A percentile compares a stretch with the other conserved stretches of the same genome.
Evolutionary conservation across 1,140 invertebrate species (phyloP).

Genomic region (Tetranychus cinnabarinus): DNA sequence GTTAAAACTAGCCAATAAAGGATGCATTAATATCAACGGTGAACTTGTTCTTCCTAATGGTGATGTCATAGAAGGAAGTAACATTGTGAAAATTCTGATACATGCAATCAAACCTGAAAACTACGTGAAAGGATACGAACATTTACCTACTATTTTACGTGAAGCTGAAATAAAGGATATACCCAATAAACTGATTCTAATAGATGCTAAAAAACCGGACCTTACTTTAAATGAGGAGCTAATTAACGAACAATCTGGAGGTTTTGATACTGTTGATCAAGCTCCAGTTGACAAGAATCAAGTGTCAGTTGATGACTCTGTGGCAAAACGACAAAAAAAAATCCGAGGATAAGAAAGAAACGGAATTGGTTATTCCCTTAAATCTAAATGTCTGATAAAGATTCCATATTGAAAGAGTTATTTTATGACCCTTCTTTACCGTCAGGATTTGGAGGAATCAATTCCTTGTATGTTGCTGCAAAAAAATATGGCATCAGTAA

Average conservation of each 20-base stretch:
- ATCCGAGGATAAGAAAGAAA: neutral
- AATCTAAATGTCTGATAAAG: neutral
- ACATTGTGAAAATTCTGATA: no score
- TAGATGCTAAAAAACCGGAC: neutral
- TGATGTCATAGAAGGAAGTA: neutral
- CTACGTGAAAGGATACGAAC: no score
- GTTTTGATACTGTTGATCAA: no score
- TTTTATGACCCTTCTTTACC: neutral
- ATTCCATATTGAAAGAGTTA: neutral
- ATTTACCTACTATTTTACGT: no score
- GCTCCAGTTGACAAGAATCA: no score
- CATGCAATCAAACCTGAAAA: no score
- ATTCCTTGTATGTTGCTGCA: neutral
- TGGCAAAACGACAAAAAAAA: no score
- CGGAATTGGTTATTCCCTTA: neutral
- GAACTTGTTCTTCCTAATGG: no score
- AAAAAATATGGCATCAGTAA: neutral
- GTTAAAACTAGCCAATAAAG: neutral
- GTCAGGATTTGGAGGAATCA: neutral
- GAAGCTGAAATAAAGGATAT: neutral
- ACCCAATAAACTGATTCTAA: neutral
- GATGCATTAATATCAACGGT: neutral
- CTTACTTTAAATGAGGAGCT: no score
- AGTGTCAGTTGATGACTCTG: no score
- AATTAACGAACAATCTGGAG: no score